Evolutionary conservation across 2,797 vertebrate genomes (phyloP), one percentile per base, ranked within the genome.

Genomic region (Hypotaenidia philippensis): DNA sequence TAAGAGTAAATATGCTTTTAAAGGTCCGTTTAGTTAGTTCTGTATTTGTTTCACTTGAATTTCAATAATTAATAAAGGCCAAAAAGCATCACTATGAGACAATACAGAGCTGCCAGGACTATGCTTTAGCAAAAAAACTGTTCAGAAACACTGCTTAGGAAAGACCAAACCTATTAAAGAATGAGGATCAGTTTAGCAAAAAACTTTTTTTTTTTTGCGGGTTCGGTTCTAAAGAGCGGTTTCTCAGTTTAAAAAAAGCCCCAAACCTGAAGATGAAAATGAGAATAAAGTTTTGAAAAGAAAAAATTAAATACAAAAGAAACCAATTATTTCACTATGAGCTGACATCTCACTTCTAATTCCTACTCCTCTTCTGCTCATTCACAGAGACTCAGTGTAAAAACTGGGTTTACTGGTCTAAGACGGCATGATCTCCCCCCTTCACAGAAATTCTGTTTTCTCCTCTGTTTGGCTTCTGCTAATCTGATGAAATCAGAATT

Each of bases 401-500:
- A 92, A 85, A 66, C 52, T 50, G 45, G 56, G 53, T 76, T 90
- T 82, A 53, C 52, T 76, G 79, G 50, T 65, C 44, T 77, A 79
- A 82, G 45, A 75, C 7, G 2, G 57, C 41, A 44, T 0, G 1
- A 8, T 5, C 66, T 75, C 53, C 38, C 1, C 4, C 89, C 78
- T 93, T 61, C 82, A 83, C 84, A 92, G 82, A 72, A 84, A 78
- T 66, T 76, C 55, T 61, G 76, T 47, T 69, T 93, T 86, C 36
- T 61, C 65, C 47, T 52, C 72, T 40, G 18, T 76, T 92, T 2
- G 1, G 76, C 50, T 95, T 93, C 94, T 0, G 1, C 74, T 93
- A 90, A 95, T 94, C 94, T 96, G 93, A 74, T 94, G 83, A 91
- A 95, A 94, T 93, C 96, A 91, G 91, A 94, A 81, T 40, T 77